Conservation (phyloP, 2,113 vertebrate genomes). For the Osmerus eperlanus region DNA sequence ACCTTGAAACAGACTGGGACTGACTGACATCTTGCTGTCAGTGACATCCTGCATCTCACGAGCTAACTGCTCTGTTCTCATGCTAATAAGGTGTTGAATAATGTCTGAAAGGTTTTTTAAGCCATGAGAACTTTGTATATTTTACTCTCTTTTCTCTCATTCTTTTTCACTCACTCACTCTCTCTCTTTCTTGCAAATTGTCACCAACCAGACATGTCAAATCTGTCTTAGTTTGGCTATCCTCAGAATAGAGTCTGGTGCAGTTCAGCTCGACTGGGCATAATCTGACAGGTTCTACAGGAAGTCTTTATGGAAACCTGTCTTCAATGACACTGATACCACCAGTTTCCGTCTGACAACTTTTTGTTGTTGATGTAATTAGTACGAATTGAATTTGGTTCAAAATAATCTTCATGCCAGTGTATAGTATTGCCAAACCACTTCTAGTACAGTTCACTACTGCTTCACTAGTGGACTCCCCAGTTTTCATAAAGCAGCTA, state of each 20-base stretch:
- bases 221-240: slow-evolving; percentile 2
- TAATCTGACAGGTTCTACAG: slow-evolving; percentile 25
- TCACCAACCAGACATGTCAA: neutral
- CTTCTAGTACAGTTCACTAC: too few species aligned
- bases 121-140: neutral
- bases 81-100: neutral
- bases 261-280: slow-evolving; percentile 16
- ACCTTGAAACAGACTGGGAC: neutral
- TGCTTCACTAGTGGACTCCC: too few species aligned
- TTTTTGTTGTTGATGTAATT: too few species aligned
- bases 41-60: neutral
- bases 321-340: slow-evolving; percentile 10
- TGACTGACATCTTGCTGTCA: neutral
- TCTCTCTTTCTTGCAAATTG: neutral
- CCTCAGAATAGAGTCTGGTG: slow-evolving; percentile 13
- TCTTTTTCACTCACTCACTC: neutral
- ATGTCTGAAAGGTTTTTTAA: neutral
- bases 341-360: neutral
- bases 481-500: too few species aligned
- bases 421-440: too few species aligned
- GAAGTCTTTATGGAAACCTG: slow-evolving; percentile 20
- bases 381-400: too few species aligned
- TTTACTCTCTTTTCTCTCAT: neutral
- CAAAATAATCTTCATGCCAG: too few species aligned
- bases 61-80: neutral